Base-by-base conservation (phyloP, 1,140 invertebrate genomes). In the Drosophila simulans region DNA sequence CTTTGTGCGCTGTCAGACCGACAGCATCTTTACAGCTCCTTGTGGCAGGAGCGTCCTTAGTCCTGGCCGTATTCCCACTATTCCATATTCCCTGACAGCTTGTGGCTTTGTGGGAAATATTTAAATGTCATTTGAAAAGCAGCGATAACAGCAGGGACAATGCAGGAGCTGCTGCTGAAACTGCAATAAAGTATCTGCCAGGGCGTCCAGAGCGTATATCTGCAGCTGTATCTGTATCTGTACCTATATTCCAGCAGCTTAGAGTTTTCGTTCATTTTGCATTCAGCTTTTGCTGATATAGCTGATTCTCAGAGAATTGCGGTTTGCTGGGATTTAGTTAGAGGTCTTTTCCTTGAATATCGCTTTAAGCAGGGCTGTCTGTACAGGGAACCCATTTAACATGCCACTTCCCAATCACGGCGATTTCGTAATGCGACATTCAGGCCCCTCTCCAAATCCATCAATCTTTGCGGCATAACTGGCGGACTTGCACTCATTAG, bases 81-180 rank as follows among this genome's bases (percentile, higher is more conserved):
- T 78, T 66, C 72, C 39, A 72, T 62, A 78, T 78, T 66, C 72
- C 37, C 71, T 63, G 84, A 84, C 84, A 88, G 84, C 49, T 77
- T 89, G 84, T 54, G 84, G 85, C 72, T 80, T 70, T 64, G 65
- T 77, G 80, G 52, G 60, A 69, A 77, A 80, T 89, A 84, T 88
- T 89, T 80, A 88, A 88, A 88, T 89, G 83, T 73, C 84, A 89
- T 89, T 80, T 62, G 66, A 84, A 77, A 62, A 63, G 77, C 79
- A 63, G 75, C 58, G 66, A 66, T 78, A 68, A 54, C 74, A 40
- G 48, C 35, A 54, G 31, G 65, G 42, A 49, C 42, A 52, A 55
- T 37, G 45, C 69, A 45, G 60, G 51, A 75, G n/a, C 43, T 43
- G 27, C 39, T 82, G 84, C 84, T 84, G 84, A 89, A 68, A 80